A percentile compares a stretch with the other conserved stretches of the same genome.
Evolutionary conservation across 2,888 invertebrate genomes (phyloP).

Genomic region (Drosophila neutralis): DNA sequence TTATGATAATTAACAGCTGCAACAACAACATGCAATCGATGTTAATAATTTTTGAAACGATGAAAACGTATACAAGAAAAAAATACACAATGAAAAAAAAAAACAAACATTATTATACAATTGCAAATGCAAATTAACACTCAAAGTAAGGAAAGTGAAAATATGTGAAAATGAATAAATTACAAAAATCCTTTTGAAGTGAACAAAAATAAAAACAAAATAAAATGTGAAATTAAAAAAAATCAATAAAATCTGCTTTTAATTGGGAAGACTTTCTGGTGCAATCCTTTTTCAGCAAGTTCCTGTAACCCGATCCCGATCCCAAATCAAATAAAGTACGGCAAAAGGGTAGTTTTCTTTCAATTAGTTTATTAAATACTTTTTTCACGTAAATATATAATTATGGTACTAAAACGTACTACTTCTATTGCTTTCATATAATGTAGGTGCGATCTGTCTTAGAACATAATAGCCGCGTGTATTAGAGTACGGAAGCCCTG

Average conservation of each 20-base stretch:
- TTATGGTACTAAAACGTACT: constrained; percentile 74
- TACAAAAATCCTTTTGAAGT: constrained; percentile 81
- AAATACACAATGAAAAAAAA: constrained; percentile 58
- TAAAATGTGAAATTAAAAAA: constrained; percentile 78
- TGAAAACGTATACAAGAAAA: constrained; percentile 47
- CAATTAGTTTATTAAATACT: constrained; percentile 58
- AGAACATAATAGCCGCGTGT: constrained; percentile 34
- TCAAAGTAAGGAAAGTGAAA: constrained; percentile 76
- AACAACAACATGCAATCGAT: constrained; percentile 68
- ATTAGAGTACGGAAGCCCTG: constrained; percentile 10
- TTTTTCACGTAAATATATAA: constrained; percentile 27
- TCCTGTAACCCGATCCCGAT: not conserved
- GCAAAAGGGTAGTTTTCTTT: constrained; percentile 7
- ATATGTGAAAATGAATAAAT: constrained; percentile 78
- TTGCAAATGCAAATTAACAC: constrained; percentile 78
- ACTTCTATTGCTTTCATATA: constrained; percentile 32
- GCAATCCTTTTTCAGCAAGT: not conserved
- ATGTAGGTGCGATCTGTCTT: constrained; percentile 18
- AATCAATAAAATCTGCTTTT: constrained; percentile 7
- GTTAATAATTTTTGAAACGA: constrained; percentile 75
- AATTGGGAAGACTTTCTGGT: not conserved
- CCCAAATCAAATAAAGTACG: not conserved
- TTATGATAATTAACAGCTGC: constrained; percentile 75
- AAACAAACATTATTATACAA: constrained; percentile 66
- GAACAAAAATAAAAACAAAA: constrained; percentile 76